A percentile compares a stretch with the other conserved stretches of the same genome.
These are phyloP conservation scores for Enteromius viviparus DNA, from an alignment of 2,797 vertebrate species.

Conservation along the genomic window DNA sequence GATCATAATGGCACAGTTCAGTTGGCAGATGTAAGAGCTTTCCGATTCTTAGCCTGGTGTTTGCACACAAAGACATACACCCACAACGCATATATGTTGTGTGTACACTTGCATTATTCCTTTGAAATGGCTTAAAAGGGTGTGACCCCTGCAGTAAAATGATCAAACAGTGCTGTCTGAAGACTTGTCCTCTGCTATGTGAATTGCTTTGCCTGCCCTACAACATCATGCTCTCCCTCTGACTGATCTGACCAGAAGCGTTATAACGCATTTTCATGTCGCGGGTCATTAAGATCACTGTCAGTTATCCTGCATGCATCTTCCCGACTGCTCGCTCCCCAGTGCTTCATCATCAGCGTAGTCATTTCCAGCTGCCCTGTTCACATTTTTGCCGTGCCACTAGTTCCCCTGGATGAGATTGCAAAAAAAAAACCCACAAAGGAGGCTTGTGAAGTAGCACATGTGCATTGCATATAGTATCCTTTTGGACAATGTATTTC, in stretches of 20 bases:
- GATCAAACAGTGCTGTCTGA: constrained; percentile 22
- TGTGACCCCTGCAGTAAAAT: constrained; percentile 41
- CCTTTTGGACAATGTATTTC: neutral
- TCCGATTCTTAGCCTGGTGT: neutral
- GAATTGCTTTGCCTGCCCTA: constrained; percentile 30
- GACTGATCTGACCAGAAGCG: constrained; percentile 36
- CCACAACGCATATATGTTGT: neutral
- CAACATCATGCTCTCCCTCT: constrained; percentile 35
- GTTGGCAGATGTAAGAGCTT: neutral
- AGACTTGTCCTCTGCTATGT: constrained; percentile 25
- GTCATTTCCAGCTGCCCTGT: constrained; percentile 39
- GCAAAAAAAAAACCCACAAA: constrained; percentile 10
- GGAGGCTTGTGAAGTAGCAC: neutral
- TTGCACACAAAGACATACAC: neutral
- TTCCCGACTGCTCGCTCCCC: constrained; percentile 23
- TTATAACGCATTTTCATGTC: constrained; percentile 49
- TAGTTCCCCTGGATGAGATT: constrained; percentile 33
- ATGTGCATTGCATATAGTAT: neutral
- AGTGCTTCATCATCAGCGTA: constrained; percentile 41
- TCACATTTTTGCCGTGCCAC: constrained; percentile 33
- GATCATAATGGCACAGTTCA: neutral
- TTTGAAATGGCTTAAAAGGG: constrained; percentile 21
- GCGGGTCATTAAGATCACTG: constrained; percentile 47
- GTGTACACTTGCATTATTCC: constrained; percentile 10
- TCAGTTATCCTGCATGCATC: constrained; percentile 38